Conservation (phyloP, 2,888 invertebrate genomes). For the Tortrix viridana region DNA sequence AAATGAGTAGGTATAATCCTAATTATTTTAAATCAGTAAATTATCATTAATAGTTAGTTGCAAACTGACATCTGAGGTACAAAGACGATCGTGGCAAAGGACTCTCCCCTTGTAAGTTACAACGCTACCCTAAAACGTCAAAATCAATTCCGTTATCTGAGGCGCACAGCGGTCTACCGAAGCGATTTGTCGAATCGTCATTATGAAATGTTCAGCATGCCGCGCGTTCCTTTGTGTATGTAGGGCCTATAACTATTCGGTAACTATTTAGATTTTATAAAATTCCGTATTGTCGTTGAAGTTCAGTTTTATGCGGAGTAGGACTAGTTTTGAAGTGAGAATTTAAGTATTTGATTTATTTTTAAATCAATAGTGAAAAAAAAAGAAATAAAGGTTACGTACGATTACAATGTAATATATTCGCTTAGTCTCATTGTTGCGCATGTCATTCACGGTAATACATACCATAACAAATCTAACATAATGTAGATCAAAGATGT, state of each 20-base stretch:
- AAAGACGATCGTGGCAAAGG: slow-evolving; percentile 3
- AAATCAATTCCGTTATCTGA: slow-evolving; percentile 33
- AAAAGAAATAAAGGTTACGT: too few relatives aligned
- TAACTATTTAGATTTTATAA: too few relatives aligned
- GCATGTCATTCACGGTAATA: too few relatives aligned
- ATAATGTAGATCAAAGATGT: too few relatives aligned
- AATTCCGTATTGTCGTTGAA: too few relatives aligned
- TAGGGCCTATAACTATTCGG: background rate
- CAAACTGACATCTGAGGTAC: background rate
- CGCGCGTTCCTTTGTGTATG: background rate
- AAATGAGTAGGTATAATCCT: background rate
- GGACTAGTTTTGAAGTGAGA: too few relatives aligned
- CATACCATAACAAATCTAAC: too few relatives aligned
- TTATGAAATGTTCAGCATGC: slow-evolving; percentile 20
- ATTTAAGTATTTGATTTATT: too few relatives aligned
- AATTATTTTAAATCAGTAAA: background rate
- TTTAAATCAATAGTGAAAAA: too few relatives aligned
- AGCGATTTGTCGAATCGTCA: slow-evolving; percentile 19
- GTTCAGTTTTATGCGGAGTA: too few relatives aligned
- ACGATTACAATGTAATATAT: too few relatives aligned
- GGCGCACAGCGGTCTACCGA: slow-evolving; percentile 18
- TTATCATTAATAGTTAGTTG: background rate
- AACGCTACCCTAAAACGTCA: slow-evolving; percentile 15
- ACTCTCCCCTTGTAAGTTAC: slow-evolving; percentile 1
- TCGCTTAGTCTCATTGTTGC: too few relatives aligned